Conservation (phyloP, 2,888 invertebrate species). For the Podabrus alpinus region DNA sequence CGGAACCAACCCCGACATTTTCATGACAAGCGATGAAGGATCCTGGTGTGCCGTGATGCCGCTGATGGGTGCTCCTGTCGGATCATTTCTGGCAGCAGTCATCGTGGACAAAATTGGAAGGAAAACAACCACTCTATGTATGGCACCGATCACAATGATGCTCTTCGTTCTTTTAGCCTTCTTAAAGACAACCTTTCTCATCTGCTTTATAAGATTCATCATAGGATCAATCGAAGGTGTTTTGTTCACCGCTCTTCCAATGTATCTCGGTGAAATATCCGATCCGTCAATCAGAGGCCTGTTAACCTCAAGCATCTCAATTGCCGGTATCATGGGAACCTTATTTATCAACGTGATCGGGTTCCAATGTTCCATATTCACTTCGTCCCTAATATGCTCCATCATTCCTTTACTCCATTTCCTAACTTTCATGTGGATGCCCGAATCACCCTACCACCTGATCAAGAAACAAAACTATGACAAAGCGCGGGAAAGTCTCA, state of each 20-base stretch:
- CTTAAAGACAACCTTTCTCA: conserved; percentile 61
- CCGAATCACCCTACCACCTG: conserved; percentile 66
- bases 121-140: conserved; percentile 53
- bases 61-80: conserved; percentile 66
- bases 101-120: conserved; percentile 68
- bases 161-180: conserved; percentile 66
- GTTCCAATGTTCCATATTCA: conserved; percentile 61
- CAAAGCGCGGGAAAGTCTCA: conserved; percentile 60
- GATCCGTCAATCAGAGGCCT: conserved; percentile 63
- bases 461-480: conserved; percentile 53
- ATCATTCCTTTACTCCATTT: conserved; percentile 63
- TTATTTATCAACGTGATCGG: conserved; percentile 67
- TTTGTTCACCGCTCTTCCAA: conserved; percentile 56
- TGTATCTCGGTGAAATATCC: conserved; percentile 65
- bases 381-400: conserved; percentile 62
- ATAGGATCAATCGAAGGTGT: conserved; percentile 61
- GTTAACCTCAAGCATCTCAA: conserved; percentile 64
- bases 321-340: conserved; percentile 62
- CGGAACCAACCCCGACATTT: conserved; percentile 56
- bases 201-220: conserved; percentile 56
- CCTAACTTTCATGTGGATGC: conserved; percentile 63
- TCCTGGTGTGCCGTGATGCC: conserved; percentile 70
- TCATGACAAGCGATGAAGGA: conserved; percentile 58
- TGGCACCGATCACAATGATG: conserved; percentile 56
- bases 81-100: conserved; percentile 65